Evolutionary conservation across 2,888 invertebrate genomes (phyloP), one percentile per base, ranked within the genome.

Genomic region (Amphipyra berbera): DNA sequence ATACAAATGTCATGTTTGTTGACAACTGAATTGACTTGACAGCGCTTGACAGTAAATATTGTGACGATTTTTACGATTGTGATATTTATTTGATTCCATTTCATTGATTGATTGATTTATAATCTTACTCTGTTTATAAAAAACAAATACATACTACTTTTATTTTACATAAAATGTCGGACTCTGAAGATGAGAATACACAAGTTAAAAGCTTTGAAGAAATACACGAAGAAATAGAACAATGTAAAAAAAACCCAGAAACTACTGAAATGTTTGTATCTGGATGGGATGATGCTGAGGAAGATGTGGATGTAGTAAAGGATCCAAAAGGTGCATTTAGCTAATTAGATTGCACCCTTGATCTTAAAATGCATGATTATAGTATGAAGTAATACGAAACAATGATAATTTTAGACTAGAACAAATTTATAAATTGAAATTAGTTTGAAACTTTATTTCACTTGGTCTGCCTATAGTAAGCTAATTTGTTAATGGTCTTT

Each of bases 251-350:
- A 61, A 89, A 94, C 78, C 94, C 94, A 38, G 87, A 87, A 61
- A 94, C 94, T 35, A 88, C 92, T 58, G 95, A 95, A n/a, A 96
- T 96, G 96, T 96, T 96, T 87, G 97, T 98, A 0, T 98, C 98
- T 83, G 97, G 97, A 53, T 98, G 97, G 97, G 98, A 98, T 81
- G 97, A 97, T 84, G 96, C 96, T 44, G 96, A 97, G 82, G 95
- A 96, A 75, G 96, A 96, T 64, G 95, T 98, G 10, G 96, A 97
- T 67, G 94, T 95, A 74, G 96, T 97, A 42, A 95, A 96, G 79
- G 96, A 97, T 91, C 97, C 97, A 0, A 95, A 96, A 94, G 97
- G 98, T 97, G 94, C 15, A 38, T 46, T 41, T 37, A 7, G 30
- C 9, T 37, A 10, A 10, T 37, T 10, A 6, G 4, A 13, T 41